Conservation (phyloP, 2,888 invertebrate species). For the Xestia rhomboidea region DNA sequence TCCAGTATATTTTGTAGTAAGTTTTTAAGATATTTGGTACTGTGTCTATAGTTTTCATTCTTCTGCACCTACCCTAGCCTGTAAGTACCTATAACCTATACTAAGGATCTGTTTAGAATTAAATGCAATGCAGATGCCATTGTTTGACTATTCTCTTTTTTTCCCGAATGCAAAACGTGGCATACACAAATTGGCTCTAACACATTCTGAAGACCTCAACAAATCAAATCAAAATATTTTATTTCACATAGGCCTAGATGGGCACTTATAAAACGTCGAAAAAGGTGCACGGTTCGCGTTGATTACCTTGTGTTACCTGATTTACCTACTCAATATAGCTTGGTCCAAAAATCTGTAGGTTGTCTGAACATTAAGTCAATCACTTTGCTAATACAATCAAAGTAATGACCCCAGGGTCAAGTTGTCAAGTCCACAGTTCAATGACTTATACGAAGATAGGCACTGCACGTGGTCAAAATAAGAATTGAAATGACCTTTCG, state of each 20-base stretch:
- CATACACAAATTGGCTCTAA: not conserved
- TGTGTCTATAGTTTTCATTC: not conserved
- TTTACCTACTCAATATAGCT: not conserved
- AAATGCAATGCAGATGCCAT: not conserved
- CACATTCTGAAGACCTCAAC: no score
- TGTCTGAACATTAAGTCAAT: not conserved
- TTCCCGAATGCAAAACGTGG: not conserved
- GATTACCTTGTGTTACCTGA: no score
- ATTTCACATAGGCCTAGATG: no score
- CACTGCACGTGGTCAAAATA: conserved; percentile 13
- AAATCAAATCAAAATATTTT: no score
- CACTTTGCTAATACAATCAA: conserved; percentile 12
- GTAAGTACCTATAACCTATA: not conserved
- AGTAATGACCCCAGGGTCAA: conserved; percentile 9
- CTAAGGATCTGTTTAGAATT: not conserved
- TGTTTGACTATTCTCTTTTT: not conserved
- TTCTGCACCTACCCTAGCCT: not conserved
- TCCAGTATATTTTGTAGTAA: conserved; percentile 98
- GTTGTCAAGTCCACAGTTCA: conserved; percentile 17
- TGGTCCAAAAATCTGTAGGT: not conserved
- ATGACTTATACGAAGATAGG: not conserved
- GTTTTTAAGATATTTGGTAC: conserved; percentile 69
- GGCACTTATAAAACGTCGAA: no score
- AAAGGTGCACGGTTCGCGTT: no score
- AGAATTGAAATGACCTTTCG: conserved; percentile 11